A percentile compares a stretch with the other conserved stretches of the same genome.
These are phyloP conservation scores for Parazoanthus darwini DNA, from an alignment of 92 coral and sea anemone genomes.

Conservation along the genomic window DNA sequence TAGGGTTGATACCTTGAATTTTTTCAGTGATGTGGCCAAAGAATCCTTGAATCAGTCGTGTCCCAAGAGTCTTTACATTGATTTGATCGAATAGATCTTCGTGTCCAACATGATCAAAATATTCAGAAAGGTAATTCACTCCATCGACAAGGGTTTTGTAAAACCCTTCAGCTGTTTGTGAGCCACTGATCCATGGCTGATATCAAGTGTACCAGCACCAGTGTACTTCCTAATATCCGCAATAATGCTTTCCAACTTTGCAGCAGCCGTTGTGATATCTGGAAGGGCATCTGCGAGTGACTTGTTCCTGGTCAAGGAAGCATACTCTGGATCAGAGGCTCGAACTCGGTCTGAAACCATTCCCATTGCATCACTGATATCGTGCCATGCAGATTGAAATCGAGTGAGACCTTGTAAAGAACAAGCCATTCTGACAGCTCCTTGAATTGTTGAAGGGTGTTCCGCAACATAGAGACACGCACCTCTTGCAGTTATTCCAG, in stretches of 20 bases:
- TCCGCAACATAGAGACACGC: conserved; percentile 42
- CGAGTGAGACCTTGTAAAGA: conserved; percentile 37
- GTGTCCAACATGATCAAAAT: neutral
- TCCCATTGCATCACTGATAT: conserved; percentile 47
- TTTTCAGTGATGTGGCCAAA: conserved; percentile 39
- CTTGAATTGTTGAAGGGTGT: conserved; percentile 37
- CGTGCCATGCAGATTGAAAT: conserved; percentile 44
- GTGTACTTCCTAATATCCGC: conserved; percentile 2
- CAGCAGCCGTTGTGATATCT: conserved; percentile 11
- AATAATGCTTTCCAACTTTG: neutral
- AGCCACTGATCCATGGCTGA: conserved; percentile 24
- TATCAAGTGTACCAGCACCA: neutral
- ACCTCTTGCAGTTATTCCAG: conserved; percentile 48
- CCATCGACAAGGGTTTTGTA: conserved; percentile 6
- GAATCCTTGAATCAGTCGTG: conserved; percentile 44
- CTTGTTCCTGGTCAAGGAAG: conserved; percentile 44
- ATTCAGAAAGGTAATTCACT: no score
- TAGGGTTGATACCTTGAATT: conserved; percentile 24
- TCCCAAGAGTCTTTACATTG: neutral
- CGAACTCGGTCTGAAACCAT: conserved; percentile 42
- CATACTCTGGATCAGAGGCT: conserved; percentile 39
- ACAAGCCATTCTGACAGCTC: conserved; percentile 36
- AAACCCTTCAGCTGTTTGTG: conserved; percentile 35
- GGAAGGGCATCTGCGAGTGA: conserved; percentile 19
- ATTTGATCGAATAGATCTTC: conserved; percentile 38